These are phyloP conservation scores for Acanthopagrus latus DNA, from an alignment of 2,797 vertebrate genomes.

Conservation along the genomic window DNA sequence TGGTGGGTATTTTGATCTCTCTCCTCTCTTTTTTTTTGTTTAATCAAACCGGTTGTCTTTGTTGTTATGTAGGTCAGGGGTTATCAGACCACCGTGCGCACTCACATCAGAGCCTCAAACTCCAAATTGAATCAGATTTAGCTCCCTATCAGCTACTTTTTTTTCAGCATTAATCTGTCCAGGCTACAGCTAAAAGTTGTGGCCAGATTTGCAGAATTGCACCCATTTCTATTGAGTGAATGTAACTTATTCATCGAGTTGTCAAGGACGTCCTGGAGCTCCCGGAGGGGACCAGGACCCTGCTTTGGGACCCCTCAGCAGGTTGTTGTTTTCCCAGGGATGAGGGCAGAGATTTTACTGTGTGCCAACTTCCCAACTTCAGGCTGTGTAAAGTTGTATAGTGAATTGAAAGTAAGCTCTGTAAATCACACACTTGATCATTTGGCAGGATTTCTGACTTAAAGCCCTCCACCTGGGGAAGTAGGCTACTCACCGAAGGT, in stretches of 20 bases:
- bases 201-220: not conserved
- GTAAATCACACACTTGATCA: not conserved
- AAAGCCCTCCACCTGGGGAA: not conserved
- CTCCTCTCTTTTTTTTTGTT: not conserved
- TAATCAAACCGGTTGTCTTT: conserved; percentile 17
- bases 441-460: not conserved
- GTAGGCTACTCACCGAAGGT: not conserved
- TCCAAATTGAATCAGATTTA: not conserved
- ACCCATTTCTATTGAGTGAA: not conserved
- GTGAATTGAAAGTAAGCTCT: not conserved
- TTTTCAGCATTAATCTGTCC: not conserved
- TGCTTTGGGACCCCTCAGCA: not conserved
- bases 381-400: not conserved
- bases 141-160: not conserved
- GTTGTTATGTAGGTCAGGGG: conserved; percentile 55
- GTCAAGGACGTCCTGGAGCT: not conserved
- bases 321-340: conserved; percentile 7
- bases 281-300: not conserved
- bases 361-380: not conserved
- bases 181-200: conserved; percentile 25
- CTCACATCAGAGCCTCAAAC: not conserved
- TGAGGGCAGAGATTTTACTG: not conserved
- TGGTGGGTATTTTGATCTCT: conserved; percentile 59
- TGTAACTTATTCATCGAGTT: conserved; percentile 15
- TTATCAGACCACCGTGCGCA: conserved; percentile 25